Conservation (phyloP, 2,797 vertebrate genomes). For the Hydrolagus colliei region DNA sequence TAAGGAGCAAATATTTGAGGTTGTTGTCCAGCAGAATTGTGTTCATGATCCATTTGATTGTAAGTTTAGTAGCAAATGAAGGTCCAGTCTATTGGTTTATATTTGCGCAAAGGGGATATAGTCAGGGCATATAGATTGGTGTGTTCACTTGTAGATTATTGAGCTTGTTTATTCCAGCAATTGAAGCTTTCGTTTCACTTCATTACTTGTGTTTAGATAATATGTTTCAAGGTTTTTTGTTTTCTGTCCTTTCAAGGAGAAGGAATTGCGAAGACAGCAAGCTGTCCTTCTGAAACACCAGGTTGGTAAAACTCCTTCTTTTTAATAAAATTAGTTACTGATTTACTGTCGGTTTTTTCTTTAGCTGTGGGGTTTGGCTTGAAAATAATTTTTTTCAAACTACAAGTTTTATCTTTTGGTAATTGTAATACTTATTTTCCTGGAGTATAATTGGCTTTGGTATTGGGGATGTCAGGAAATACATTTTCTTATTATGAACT, state of each 20-base stretch:
- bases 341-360: conserved; percentile 42
- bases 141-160: neutral
- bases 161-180: neutral
- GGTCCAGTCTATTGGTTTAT: neutral
- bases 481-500: conserved; percentile 52
- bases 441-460: conserved; percentile 70
- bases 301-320: conserved; percentile 56
- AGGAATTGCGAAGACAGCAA: conserved; percentile 83
- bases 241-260: conserved; percentile 69
- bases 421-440: conserved; percentile 44
- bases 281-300: conserved; percentile 87
- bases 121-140: neutral
- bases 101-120: neutral
- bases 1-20: neutral
- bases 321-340: conserved; percentile 37
- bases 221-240: conserved; percentile 36
- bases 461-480: conserved; percentile 50
- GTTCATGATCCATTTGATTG: neutral
- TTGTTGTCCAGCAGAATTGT: neutral
- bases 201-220: neutral
- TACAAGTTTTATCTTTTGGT: conserved; percentile 36
- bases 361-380: conserved; percentile 45
- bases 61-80: neutral
- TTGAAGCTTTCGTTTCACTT: neutral
- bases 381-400: conserved; percentile 33